phyloP scores from a whole-genome alignment of 2,113 vertebrate genomes.

The Tyrannus savana region DNA sequence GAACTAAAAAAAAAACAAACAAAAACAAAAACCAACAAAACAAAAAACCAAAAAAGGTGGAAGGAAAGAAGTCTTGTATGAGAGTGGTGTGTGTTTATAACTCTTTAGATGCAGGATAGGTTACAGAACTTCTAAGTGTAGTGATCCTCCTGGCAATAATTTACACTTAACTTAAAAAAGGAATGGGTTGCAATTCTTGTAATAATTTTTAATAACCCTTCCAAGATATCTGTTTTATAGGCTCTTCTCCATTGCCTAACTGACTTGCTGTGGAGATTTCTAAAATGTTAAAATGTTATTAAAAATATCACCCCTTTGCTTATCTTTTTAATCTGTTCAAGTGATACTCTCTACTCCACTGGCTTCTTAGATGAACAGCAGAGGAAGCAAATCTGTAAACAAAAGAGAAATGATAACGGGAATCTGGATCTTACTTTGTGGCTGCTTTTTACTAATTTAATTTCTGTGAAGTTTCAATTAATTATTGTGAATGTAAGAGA shows the following conservation, averaged over 20 bases:
- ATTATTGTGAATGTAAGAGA: background rate
- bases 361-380: background rate
- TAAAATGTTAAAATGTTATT: background rate
- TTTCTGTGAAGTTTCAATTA: background rate
- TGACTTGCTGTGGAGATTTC: background rate
- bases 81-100: background rate
- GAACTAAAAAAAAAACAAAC: background rate
- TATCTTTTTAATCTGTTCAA: background rate
- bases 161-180: background rate
- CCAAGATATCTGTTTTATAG: background rate
- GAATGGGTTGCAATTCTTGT: background rate
- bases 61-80: background rate
- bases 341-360: background rate
- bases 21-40: background rate
- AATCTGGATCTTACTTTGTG: background rate
- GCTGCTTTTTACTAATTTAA: background rate
- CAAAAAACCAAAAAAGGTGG: background rate
- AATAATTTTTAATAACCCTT: background rate
- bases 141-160: background rate
- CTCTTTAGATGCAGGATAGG: background rate
- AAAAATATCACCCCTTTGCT: rapidly evolving
- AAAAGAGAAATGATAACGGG: background rate
- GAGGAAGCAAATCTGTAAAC: background rate
- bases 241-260: background rate
- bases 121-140: background rate